Evolutionary conservation across 2,888 invertebrate genomes (phyloP), one percentile per base, ranked within the genome.

Genomic region (Stegana nigrithorax): DNA sequence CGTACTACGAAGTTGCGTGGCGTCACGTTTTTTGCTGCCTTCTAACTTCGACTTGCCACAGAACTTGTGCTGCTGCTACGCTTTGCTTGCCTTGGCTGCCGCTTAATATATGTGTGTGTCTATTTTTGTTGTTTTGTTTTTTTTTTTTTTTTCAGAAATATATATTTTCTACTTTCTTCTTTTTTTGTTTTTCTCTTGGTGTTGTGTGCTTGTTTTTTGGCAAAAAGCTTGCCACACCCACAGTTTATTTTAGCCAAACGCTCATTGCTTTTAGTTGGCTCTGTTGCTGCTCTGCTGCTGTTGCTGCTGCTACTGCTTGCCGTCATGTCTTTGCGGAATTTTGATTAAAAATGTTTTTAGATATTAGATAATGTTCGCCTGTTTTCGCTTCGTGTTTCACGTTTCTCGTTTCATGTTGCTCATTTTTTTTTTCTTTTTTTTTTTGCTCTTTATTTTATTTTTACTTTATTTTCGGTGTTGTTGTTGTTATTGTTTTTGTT

Each of bases 301-400:
- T 23, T 45, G 21, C 14, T 47, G 53, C 19, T 53, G 29, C 47
- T 29, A 23, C 8, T 51, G n/a, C 23, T n/a, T 51, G 27, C 14
- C 27, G 51, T 36, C 53, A 55, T 55, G 53, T 55, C 53, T 32
- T 55, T 55, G 36, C 17, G 59, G 66, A 67, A 64, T 67, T 75
- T 73, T 71, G 75, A 73, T 73, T 73, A 73, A 73, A 73, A 75
- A 70, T 75, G 73, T 70, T 73, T 73, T 66, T 59, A 73, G 70
- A 70, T 70, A 61, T 56, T 63, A 67, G 75, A 73, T 73, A 68
- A 66, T 57, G 61, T 64, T 62, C 45, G 21, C 36, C 10, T 39
- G 5, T 39, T 39, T 29, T 29, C n/a, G n/a, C n/a, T n/a, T n/a
- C n/a, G n/a, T n/a, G n/a, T n/a, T n/a, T n/a, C n/a, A n/a, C n/a